phyloP scores from a whole-genome alignment of 2,113 vertebrate genomes.

The Tinamus guttatus region DNA sequence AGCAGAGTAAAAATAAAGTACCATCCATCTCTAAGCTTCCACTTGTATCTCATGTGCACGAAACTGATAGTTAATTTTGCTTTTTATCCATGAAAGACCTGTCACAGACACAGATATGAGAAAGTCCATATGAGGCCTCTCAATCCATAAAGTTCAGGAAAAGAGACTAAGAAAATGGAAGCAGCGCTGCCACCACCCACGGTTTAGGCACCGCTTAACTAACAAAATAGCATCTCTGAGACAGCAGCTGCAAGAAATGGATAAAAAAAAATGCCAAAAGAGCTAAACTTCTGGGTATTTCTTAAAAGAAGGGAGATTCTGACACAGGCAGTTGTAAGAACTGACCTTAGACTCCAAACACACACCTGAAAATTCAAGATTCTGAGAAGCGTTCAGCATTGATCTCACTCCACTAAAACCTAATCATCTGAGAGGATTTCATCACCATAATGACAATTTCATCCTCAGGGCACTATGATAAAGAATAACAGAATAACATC shows the following conservation, averaged over 20 bases:
- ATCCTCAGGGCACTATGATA: not conserved
- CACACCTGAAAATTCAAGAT: not conserved
- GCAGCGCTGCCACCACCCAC: not conserved
- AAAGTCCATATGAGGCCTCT: not conserved
- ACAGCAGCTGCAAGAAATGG: not conserved
- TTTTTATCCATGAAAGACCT: not conserved
- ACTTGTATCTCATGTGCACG: not conserved
- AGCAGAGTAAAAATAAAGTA: not conserved
- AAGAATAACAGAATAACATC: not conserved
- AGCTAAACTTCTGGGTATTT: not conserved
- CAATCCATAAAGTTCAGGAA: not conserved
- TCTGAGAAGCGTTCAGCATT: not conserved
- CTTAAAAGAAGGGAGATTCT: not conserved
- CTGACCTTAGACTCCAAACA: not conserved
- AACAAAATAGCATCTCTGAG: not conserved
- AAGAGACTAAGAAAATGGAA: not conserved
- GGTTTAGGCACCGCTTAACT: not conserved
- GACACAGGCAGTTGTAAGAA: not conserved
- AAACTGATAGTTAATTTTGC: not conserved
- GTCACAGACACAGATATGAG: not conserved
- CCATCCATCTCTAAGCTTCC: not conserved
- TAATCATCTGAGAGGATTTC: not conserved
- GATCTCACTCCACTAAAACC: not conserved
- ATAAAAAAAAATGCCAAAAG: not conserved
- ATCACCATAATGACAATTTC: not conserved